Percentiles rank a stretch among this genome's conserved stretches.
These are phyloP conservation scores for Delphinus delphis DNA, from an alignment of 2,113 vertebrate genomes.

Conservation along the genomic window DNA sequence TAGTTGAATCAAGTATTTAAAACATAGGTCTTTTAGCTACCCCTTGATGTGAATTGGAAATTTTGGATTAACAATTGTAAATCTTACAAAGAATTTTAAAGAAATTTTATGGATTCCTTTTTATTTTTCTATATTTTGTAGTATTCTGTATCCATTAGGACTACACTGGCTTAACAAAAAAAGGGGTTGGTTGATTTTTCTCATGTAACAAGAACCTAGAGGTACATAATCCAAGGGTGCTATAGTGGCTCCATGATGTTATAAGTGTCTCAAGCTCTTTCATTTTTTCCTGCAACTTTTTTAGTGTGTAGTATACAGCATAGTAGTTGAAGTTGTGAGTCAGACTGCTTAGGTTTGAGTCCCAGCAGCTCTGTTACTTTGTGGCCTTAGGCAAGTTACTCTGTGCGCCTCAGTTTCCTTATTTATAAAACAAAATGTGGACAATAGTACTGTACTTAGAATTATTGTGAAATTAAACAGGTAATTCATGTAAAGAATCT, in stretches of 20 bases:
- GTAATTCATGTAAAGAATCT: background rate
- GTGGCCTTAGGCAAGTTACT: background rate
- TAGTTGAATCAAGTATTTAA: slow-evolving; percentile 33
- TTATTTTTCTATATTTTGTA: background rate
- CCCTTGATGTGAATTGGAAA: background rate
- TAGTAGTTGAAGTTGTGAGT: background rate
- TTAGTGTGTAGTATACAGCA: background rate
- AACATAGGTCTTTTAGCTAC: background rate
- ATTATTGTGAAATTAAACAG: background rate
- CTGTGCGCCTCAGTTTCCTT: background rate
- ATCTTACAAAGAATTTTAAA: slow-evolving; percentile 12
- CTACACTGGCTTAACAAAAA: background rate
- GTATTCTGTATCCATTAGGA: background rate
- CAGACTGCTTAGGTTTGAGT: background rate
- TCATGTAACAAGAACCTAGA: background rate
- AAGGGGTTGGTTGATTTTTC: background rate
- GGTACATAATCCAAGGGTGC: background rate
- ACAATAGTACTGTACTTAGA: background rate
- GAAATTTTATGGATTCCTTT: slow-evolving; percentile 23
- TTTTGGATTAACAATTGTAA: slow-evolving; percentile 34
- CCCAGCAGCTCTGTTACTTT: background rate
- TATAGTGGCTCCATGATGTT: background rate
- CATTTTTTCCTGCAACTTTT: background rate
- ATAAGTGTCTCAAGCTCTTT: background rate
- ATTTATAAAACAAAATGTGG: background rate